These are phyloP conservation scores for Diuraphis noxia DNA, from an alignment of 1,140 invertebrate species.

Conservation along the genomic window DNA sequence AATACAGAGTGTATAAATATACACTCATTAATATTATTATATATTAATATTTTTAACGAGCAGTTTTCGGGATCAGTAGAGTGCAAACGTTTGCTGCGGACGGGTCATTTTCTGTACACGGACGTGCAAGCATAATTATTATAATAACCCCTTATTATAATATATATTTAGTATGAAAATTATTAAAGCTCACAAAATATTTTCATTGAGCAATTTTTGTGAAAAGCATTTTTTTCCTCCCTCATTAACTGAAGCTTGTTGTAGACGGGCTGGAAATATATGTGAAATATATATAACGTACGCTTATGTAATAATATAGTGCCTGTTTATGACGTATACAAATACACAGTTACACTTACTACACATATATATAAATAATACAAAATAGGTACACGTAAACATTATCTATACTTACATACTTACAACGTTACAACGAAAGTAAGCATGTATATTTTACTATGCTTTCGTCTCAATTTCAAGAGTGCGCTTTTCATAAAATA, in stretches of 20 bases:
- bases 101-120: background rate
- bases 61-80: background rate
- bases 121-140: background rate
- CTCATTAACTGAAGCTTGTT: conserved; percentile 1
- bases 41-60: conserved; percentile 10
- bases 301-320: background rate
- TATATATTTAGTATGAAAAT: background rate
- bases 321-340: background rate
- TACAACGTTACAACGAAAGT: background rate
- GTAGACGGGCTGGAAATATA: background rate
- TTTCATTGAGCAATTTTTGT: background rate
- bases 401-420: background rate
- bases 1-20: background rate
- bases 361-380: background rate
- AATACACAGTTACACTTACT: background rate
- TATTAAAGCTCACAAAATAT: background rate
- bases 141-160: background rate
- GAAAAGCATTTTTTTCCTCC: background rate
- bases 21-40: background rate
- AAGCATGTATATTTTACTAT: background rate
- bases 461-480: background rate
- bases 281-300: background rate
- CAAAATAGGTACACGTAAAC: background rate
- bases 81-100: background rate
- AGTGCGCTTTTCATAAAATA: background rate